Conservation (phyloP, 2,113 vertebrate genomes). For the Phaethon lepturus region DNA sequence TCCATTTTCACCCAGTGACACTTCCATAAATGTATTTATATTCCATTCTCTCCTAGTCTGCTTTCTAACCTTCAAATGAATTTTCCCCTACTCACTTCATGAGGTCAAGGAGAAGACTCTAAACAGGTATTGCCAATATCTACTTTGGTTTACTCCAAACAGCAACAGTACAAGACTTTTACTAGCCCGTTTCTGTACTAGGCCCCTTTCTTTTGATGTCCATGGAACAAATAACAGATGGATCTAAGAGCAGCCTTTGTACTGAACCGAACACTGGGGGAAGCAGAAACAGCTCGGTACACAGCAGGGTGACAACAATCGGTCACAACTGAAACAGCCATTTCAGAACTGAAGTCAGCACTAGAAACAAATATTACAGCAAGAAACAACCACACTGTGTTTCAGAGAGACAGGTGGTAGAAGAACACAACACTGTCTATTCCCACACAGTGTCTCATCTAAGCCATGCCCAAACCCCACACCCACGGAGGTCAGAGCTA, state of each 20-base stretch:
- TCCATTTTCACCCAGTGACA: not conserved
- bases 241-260: not conserved
- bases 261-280: not conserved
- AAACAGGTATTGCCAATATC: rapidly evolving
- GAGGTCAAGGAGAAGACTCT: not conserved
- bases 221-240: not conserved
- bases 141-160: not conserved
- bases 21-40: not conserved
- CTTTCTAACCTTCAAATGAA: not conserved
- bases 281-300: not conserved
- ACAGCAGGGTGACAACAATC: not conserved
- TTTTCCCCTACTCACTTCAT: not conserved
- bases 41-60: not conserved
- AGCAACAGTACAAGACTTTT: not conserved
- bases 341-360: not conserved
- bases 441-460: not conserved
- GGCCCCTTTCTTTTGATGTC: not conserved
- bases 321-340: not conserved
- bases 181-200: not conserved
- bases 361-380: not conserved
- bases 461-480: not conserved
- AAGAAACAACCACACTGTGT: not conserved
- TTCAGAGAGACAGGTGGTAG: not conserved
- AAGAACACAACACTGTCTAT: not conserved
- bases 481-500: not conserved